Conservation (phyloP, 2,888 invertebrate species). For the Volucella inflata region DNA sequence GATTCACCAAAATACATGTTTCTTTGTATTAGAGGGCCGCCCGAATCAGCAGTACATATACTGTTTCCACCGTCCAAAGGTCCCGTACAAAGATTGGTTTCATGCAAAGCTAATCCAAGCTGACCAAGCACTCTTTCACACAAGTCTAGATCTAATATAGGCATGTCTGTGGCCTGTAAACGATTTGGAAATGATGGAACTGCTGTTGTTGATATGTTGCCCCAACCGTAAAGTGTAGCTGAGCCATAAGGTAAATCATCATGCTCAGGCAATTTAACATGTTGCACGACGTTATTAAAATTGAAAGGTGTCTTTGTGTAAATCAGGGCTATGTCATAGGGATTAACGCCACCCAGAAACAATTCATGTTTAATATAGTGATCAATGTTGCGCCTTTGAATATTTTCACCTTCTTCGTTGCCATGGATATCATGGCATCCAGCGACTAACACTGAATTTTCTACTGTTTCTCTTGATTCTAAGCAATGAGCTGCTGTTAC, state of each 20-base stretch:
- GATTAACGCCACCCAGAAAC: slow-evolving; percentile 81
- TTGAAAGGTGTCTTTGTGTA: slow-evolving; percentile 80
- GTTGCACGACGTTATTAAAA: slow-evolving; percentile 80
- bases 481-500: slow-evolving; percentile 82
- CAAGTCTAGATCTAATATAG: slow-evolving; percentile 80
- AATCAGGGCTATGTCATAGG: slow-evolving; percentile 82
- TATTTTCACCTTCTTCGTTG: slow-evolving; percentile 69
- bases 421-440: slow-evolving; percentile 81
- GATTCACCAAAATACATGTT: slow-evolving; percentile 74
- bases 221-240: slow-evolving; percentile 82
- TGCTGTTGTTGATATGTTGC: slow-evolving; percentile 82
- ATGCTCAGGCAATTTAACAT: slow-evolving; percentile 80
- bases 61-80: slow-evolving; percentile 82
- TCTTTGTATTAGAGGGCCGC: slow-evolving; percentile 81
- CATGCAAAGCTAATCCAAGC: slow-evolving; percentile 80
- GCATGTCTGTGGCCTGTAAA: slow-evolving; percentile 81
- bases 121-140: slow-evolving; percentile 81
- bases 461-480: slow-evolving; percentile 78
- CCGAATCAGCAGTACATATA: slow-evolving; percentile 82
- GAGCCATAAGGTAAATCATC: slow-evolving; percentile 79
- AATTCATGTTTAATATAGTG: slow-evolving; percentile 81
- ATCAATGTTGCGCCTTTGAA: slow-evolving; percentile 81
- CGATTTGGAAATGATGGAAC: slow-evolving; percentile 81
- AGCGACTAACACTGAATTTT: slow-evolving; percentile 81
- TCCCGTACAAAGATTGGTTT: slow-evolving; percentile 82